These are phyloP conservation scores for Desoria tigrina DNA, from an alignment of 2,888 invertebrate genomes.

Conservation along the genomic window DNA sequence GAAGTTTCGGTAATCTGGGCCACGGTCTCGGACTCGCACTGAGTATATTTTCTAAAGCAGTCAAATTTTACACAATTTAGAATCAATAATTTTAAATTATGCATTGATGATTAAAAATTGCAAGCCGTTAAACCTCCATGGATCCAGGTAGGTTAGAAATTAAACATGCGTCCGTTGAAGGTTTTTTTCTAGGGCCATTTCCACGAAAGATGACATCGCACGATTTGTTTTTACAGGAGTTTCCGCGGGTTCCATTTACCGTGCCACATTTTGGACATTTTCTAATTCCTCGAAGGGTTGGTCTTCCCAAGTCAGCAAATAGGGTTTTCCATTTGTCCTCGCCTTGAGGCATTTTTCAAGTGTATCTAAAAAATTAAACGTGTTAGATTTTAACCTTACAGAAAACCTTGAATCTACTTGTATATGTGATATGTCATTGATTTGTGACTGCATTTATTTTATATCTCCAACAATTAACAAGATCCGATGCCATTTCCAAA, in stretches of 20 bases:
- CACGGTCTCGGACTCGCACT: slow-evolving; percentile 64
- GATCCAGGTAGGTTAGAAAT: slow-evolving; percentile 56
- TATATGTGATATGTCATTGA: too few relatives aligned
- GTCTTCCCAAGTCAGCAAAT: slow-evolving; percentile 64
- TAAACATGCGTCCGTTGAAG: slow-evolving; percentile 67
- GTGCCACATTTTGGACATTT: slow-evolving; percentile 75
- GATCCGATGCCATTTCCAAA: too few relatives aligned
- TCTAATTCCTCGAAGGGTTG: slow-evolving; percentile 70
- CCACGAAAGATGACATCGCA: slow-evolving; percentile 70
- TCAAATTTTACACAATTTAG: slow-evolving; percentile 16
- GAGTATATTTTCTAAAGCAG: slow-evolving; percentile 62
- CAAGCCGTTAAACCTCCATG: slow-evolving; percentile 23
- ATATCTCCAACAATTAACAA: too few relatives aligned
- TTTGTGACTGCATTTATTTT: too few relatives aligned
- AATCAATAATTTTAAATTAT: slow-evolving; percentile 1
- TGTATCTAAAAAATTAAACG: too few relatives aligned
- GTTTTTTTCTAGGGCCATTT: slow-evolving; percentile 59
- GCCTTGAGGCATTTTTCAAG: background rate
- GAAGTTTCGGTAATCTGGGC: slow-evolving; percentile 68
- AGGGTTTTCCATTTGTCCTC: slow-evolving; percentile 54
- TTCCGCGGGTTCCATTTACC: slow-evolving; percentile 70
- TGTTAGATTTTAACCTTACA: too few relatives aligned
- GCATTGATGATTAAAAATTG: slow-evolving; percentile 3
- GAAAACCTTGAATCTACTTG: too few relatives aligned
- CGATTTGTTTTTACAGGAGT: slow-evolving; percentile 70